These are phyloP conservation scores for Taeniopygia guttata DNA, from an alignment of 2,797 vertebrate species.

Conservation along the genomic window DNA sequence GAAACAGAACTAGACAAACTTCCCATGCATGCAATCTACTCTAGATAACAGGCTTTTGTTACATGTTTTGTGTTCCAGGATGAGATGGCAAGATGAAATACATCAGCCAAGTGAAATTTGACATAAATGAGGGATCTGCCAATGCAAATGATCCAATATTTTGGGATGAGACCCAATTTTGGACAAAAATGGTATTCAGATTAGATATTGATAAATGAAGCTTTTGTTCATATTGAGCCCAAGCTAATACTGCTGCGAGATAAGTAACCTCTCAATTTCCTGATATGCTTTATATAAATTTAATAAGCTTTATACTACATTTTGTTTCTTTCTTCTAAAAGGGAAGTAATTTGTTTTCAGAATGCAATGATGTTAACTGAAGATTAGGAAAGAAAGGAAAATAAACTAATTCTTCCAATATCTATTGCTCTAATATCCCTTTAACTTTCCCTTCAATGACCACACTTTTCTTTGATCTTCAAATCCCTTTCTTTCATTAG, in stretches of 20 bases:
- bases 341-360: neutral
- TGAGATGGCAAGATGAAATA: neutral
- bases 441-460: neutral
- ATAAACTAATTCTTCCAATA: neutral
- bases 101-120: neutral
- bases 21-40: neutral
- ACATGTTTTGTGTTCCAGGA: neutral
- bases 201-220: neutral
- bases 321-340: neutral
- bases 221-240: neutral
- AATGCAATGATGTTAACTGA: neutral
- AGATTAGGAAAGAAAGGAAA: neutral
- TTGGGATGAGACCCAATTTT: neutral
- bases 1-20: neutral
- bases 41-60: neutral
- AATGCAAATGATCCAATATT: neutral
- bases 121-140: neutral
- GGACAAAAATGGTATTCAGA: neutral
- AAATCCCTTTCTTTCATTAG: neutral
- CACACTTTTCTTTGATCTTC: neutral
- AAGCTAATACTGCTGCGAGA: neutral
- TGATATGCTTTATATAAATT: neutral
- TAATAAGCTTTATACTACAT: conserved; percentile 1
- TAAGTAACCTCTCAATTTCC: conserved; percentile 13
- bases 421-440: neutral